Evolutionary conservation across 2,888 invertebrate species (phyloP).

Genomic region (Leucophenga montana): DNA sequence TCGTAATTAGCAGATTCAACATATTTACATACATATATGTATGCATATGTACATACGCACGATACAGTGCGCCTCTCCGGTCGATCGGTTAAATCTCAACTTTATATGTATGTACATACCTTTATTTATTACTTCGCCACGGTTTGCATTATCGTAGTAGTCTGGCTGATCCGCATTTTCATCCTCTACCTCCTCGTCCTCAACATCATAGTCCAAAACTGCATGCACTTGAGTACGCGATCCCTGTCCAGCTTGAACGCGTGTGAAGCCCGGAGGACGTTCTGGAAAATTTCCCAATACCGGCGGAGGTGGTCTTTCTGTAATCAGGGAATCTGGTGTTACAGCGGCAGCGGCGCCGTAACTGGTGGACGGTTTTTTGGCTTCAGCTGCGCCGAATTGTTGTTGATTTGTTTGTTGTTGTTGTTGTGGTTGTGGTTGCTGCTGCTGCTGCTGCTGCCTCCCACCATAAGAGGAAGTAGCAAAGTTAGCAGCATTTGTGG

Average conservation of each 20-base stretch:
- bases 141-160: slow-evolving; percentile 66
- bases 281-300: slow-evolving; percentile 72
- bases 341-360: slow-evolving; percentile 50
- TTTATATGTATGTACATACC: slow-evolving; percentile 46
- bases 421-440: slow-evolving; percentile 41
- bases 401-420: too few relatives aligned
- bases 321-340: slow-evolving; percentile 38
- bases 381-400: slow-evolving; percentile 35
- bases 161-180: slow-evolving; percentile 68
- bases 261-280: slow-evolving; percentile 79
- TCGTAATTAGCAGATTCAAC: background rate
- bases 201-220: slow-evolving; percentile 72
- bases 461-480: slow-evolving; percentile 47
- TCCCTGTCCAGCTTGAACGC: slow-evolving; percentile 77
- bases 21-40: background rate
- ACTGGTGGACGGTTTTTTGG: slow-evolving; percentile 53
- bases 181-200: slow-evolving; percentile 70
- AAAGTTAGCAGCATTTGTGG: slow-evolving; percentile 57
- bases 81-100: background rate
- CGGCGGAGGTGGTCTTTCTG: slow-evolving; percentile 36
- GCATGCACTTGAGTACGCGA: slow-evolving; percentile 74
- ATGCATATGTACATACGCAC: background rate
- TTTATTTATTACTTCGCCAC: slow-evolving; percentile 51
- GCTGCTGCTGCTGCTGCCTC: slow-evolving; percentile 30
- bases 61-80: background rate